A percentile compares a stretch with the other conserved stretches of the same genome.
phyloP scores from a whole-genome alignment of 2,888 invertebrate genomes.

The Ametastegia equiseti region DNA sequence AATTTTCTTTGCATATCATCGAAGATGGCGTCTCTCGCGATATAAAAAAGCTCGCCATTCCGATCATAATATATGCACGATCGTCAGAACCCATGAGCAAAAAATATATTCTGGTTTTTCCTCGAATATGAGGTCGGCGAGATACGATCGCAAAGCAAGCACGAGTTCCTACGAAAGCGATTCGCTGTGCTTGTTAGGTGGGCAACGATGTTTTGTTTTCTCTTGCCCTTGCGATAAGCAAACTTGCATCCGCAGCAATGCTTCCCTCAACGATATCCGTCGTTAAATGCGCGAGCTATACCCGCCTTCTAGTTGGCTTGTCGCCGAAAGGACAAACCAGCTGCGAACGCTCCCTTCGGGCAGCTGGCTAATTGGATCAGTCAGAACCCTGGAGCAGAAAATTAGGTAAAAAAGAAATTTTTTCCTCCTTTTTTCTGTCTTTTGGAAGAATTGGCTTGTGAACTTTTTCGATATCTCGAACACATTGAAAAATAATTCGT shows the following conservation, averaged over 20 bases:
- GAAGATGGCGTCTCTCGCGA: conserved; percentile 23
- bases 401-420: conserved; percentile 18
- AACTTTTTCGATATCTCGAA: background rate
- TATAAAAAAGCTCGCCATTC: conserved; percentile 49
- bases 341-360: conserved; percentile 1
- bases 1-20: conserved; percentile 47
- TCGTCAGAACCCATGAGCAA: conserved; percentile 53
- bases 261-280: conserved; percentile 37
- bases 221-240: background rate
- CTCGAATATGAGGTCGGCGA: conserved; percentile 55
- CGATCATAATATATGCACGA: conserved; percentile 53
- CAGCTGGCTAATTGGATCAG: conserved; percentile 28
- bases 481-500: background rate
- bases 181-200: conserved; percentile 56
- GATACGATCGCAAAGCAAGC: conserved; percentile 57
- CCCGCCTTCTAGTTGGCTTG: conserved; percentile 25
- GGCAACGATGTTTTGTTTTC: conserved; percentile 52
- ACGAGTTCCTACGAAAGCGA: conserved; percentile 46
- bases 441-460: background rate
- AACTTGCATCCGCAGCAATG: conserved; percentile 25
- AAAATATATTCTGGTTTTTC: conserved; percentile 43
- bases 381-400: conserved; percentile 4
- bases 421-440: background rate
- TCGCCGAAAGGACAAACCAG: conserved; percentile 24
- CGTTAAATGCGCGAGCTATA: background rate